Conservation (phyloP, 2,113 vertebrate species). For the Tautogolabrus adspersus region DNA sequence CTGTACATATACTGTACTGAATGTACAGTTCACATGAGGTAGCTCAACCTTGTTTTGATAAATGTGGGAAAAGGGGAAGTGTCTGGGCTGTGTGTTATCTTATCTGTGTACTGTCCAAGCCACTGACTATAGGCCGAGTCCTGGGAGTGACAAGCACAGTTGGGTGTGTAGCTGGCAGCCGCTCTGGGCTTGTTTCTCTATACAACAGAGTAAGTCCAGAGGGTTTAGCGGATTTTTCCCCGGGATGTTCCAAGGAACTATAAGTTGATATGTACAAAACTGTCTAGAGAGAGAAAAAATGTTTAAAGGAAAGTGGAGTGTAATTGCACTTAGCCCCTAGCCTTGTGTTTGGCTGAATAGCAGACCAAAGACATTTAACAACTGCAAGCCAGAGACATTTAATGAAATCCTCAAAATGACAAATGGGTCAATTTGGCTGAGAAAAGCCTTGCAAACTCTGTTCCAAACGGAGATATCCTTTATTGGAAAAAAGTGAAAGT, state of each 20-base stretch:
- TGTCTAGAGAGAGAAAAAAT: slow-evolving; percentile 27
- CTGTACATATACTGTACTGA: slow-evolving; percentile 18
- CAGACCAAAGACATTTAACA: slow-evolving; percentile 47
- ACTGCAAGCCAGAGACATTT: slow-evolving; percentile 50
- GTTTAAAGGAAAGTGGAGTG: slow-evolving; percentile 39
- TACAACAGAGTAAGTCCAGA: slow-evolving; percentile 31
- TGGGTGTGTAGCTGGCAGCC: slow-evolving; percentile 67
- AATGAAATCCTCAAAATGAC: slow-evolving; percentile 64
- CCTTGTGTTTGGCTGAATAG: slow-evolving; percentile 34
- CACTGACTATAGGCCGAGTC: slow-evolving; percentile 47
- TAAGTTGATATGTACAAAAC: slow-evolving; percentile 38
- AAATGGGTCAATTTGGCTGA: slow-evolving; percentile 60
- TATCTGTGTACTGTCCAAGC: slow-evolving; percentile 71
- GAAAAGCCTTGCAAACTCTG: slow-evolving; percentile 30
- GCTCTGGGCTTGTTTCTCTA: slow-evolving; percentile 27
- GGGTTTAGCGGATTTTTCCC: slow-evolving; percentile 28
- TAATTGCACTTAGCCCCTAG: slow-evolving; percentile 46
- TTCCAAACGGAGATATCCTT: slow-evolving; percentile 59
- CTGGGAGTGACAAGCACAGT: slow-evolving; percentile 74
- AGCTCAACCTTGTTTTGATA: slow-evolving; percentile 56
- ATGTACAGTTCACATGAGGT: slow-evolving; percentile 57
- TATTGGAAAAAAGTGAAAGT: slow-evolving; percentile 55
- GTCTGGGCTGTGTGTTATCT: slow-evolving; percentile 66
- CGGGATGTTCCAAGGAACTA: slow-evolving; percentile 41
- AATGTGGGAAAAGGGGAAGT: slow-evolving; percentile 78